phyloP scores from a whole-genome alignment of 2,797 vertebrate genomes.

The Pogoniulus pusillus region DNA sequence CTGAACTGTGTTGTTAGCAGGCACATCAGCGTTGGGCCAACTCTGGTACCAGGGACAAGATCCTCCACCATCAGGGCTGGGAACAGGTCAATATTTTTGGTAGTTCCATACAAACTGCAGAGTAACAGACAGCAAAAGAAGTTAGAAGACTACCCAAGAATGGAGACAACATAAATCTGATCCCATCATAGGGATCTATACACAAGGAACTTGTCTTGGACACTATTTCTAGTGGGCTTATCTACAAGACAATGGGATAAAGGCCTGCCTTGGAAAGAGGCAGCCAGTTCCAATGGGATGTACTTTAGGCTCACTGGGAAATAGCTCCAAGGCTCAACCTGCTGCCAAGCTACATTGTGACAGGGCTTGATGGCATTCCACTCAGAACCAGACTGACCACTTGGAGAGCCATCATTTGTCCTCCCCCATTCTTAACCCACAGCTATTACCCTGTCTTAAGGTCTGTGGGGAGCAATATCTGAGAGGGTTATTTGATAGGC shows the following conservation, averaged over 20 bases:
- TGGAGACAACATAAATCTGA: neutral
- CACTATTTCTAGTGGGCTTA: neutral
- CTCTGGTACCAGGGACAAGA: constrained; percentile 72
- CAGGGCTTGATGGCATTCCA: neutral
- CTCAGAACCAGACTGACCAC: constrained; percentile 20
- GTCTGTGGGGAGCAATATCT: neutral
- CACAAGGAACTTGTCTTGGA: neutral
- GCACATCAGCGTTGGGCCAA: constrained; percentile 74
- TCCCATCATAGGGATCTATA: neutral
- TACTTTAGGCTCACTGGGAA: constrained; percentile 9
- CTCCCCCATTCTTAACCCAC: neutral
- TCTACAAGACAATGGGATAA: neutral
- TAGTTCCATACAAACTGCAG: constrained; percentile 74
- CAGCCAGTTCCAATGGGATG: neutral
- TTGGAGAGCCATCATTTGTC: neutral
- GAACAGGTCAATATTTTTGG: constrained; percentile 78
- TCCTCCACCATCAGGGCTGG: constrained; percentile 78
- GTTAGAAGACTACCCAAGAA: neutral
- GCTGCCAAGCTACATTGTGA: neutral
- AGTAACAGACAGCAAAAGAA: neutral
- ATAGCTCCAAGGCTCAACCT: constrained; percentile 30
- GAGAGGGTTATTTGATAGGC: neutral
- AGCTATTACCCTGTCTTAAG: constrained; percentile 9
- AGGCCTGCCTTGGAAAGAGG: neutral
- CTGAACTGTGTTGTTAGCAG: constrained; percentile 71